Conservation (phyloP, 2,888 invertebrate genomes). For the Thymelicus sylvestris region DNA sequence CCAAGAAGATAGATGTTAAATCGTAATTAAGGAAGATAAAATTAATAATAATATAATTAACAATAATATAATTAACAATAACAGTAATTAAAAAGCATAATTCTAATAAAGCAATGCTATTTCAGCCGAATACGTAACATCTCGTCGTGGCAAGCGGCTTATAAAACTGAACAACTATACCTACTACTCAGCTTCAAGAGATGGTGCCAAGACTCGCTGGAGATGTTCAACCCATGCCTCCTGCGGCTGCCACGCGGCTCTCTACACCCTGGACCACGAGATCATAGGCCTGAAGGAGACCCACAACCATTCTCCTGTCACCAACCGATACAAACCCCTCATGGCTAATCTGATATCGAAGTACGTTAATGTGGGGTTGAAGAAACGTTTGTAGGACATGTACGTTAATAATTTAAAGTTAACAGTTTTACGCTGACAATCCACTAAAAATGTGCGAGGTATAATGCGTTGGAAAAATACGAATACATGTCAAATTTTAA, state of each 20-base stretch:
- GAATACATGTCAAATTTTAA: no score
- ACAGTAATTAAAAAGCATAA: no score
- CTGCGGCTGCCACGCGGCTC: constrained; percentile 39
- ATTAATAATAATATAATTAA: no score
- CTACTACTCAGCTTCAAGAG: constrained; percentile 46
- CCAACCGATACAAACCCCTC: constrained; percentile 5
- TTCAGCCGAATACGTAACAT: constrained; percentile 42
- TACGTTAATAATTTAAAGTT: no score
- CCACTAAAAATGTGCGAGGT: no score
- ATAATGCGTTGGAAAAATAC: no score
- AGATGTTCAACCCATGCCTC: constrained; percentile 58
- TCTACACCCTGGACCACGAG: constrained; percentile 39
- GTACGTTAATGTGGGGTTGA: not conserved
- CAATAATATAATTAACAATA: no score
- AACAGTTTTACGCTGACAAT: no score
- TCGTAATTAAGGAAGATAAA: no score
- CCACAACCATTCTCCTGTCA: constrained; percentile 40
- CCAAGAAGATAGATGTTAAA: no score
- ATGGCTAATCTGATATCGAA: constrained; percentile 5
- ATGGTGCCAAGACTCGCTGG: constrained; percentile 52
- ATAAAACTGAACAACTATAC: constrained; percentile 53
- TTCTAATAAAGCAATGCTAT: constrained; percentile 1
- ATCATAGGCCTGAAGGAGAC: constrained; percentile 39
- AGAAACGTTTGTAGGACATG: not conserved
- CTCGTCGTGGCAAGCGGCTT: constrained; percentile 48